Evolutionary conservation across 2,113 vertebrate species (phyloP).

Genomic region (Pseudonaja textilis): DNA sequence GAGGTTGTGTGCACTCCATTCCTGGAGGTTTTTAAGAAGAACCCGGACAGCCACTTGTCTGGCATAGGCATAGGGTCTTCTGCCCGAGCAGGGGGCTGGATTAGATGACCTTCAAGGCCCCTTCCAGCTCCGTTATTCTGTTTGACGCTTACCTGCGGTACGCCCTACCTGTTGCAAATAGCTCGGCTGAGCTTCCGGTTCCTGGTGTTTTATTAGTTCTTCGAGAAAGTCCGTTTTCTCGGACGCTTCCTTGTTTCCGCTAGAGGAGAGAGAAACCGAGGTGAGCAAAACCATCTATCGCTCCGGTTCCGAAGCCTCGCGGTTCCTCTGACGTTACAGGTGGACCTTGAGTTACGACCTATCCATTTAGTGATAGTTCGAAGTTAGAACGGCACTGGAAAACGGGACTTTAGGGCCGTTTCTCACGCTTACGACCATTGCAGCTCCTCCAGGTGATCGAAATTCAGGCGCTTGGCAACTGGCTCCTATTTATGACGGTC

Average conservation of each 20-base stretch:
- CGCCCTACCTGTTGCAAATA: constrained; percentile 68
- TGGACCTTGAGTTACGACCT: no score
- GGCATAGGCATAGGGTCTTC: background rate
- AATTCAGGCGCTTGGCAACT: background rate
- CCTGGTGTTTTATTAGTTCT: constrained; percentile 57
- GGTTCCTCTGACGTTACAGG: background rate
- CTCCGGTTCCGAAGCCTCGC: background rate
- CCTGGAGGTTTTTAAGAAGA: background rate
- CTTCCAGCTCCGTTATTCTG: background rate
- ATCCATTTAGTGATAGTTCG: no score
- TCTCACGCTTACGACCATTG: background rate
- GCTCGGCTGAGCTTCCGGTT: constrained; percentile 35
- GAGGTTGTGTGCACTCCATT: background rate
- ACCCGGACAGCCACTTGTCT: no score
- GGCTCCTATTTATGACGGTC: no score
- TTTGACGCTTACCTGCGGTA: fast-evolving
- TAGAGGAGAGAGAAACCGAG: constrained; percentile 2
- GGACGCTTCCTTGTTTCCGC: constrained; percentile 47
- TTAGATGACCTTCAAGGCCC: no score
- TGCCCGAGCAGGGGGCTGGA: background rate
- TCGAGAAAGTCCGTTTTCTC: constrained; percentile 58
- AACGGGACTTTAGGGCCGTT: background rate
- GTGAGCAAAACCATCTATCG: fast-evolving
- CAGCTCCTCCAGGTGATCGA: background rate
- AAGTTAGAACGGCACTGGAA: background rate